Conservation (phyloP, 1,140 invertebrate species). For the Drosophila lowei region DNA sequence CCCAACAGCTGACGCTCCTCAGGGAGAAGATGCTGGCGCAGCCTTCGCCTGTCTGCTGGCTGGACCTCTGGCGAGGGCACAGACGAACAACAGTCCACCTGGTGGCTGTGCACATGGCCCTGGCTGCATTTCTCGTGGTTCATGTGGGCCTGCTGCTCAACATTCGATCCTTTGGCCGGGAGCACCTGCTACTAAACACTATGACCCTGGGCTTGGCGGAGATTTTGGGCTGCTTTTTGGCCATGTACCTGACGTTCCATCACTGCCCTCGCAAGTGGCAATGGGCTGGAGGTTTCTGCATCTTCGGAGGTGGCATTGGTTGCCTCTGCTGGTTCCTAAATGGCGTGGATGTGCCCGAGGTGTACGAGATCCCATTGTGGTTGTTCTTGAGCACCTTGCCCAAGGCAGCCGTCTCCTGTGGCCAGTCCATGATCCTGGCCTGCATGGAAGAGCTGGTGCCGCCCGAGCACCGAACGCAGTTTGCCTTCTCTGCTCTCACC, state of each 20-base stretch:
- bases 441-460: conserved; percentile 71
- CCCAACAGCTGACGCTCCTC: conserved; percentile 55
- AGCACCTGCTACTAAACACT: conserved; percentile 77
- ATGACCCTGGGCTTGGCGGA: conserved; percentile 76
- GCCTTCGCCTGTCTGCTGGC: conserved; percentile 56
- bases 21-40: conserved; percentile 45
- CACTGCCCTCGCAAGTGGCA: conserved; percentile 54
- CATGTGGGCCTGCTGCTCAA: conserved; percentile 83
- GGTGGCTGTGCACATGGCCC: conserved; percentile 71
- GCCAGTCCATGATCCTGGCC: conserved; percentile 69
- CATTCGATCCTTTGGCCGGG: conserved; percentile 81
- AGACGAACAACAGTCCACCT: conserved; percentile 57
- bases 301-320: conserved; percentile 52
- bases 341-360: conserved; percentile 52
- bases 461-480: conserved; percentile 49
- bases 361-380: conserved; percentile 64
- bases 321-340: conserved; percentile 62
- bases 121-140: conserved; percentile 78
- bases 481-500: conserved; percentile 68
- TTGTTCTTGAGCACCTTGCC: conserved; percentile 63
- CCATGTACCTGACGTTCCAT: conserved; percentile 51
- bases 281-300: conserved; percentile 59
- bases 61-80: conserved; percentile 70
- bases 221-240: conserved; percentile 73
- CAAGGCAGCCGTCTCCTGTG: conserved; percentile 70